phyloP scores from a whole-genome alignment of 2,113 vertebrate species.

The Proterorhinus semilunaris region DNA sequence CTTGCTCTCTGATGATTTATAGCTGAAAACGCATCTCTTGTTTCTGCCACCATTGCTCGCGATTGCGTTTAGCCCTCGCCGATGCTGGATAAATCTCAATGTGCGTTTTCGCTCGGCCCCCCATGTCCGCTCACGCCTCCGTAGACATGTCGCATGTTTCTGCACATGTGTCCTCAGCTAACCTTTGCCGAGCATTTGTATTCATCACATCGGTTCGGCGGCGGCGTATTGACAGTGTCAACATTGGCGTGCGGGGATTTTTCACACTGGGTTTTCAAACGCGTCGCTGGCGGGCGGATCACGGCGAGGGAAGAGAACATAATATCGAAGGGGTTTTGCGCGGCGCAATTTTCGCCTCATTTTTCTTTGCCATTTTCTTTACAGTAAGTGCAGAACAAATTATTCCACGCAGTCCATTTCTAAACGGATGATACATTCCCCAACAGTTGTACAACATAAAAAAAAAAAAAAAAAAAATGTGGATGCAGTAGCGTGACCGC shows the following conservation, averaged over 20 bases:
- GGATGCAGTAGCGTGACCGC: too few relatives aligned
- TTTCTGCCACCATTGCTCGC: background rate
- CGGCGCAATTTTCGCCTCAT: background rate
- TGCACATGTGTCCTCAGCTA: slow-evolving; percentile 45
- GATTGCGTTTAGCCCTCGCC: background rate
- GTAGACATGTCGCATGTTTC: background rate
- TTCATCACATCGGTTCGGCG: slow-evolving; percentile 45
- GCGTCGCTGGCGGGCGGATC: slow-evolving; percentile 5
- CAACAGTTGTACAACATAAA: too few relatives aligned
- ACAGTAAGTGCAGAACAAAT: too few relatives aligned
- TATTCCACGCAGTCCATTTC: too few relatives aligned
- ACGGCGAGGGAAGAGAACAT: slow-evolving; percentile 45
- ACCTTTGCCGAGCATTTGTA: slow-evolving; percentile 58
- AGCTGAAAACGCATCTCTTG: background rate
- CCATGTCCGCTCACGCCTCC: too few relatives aligned
- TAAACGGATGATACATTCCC: too few relatives aligned
- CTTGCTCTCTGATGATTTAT: background rate
- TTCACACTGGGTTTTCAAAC: slow-evolving; percentile 8
- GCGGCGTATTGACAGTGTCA: slow-evolving; percentile 60
- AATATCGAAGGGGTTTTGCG: slow-evolving; percentile 44
- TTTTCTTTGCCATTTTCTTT: background rate
- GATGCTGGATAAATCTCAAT: background rate
- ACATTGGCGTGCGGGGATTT: slow-evolving; percentile 41
- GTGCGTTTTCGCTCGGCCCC: too few relatives aligned
- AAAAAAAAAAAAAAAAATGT: too few relatives aligned